These are phyloP conservation scores for Nyctibius grandis DNA, from an alignment of 2,797 vertebrate species.

Conservation along the genomic window DNA sequence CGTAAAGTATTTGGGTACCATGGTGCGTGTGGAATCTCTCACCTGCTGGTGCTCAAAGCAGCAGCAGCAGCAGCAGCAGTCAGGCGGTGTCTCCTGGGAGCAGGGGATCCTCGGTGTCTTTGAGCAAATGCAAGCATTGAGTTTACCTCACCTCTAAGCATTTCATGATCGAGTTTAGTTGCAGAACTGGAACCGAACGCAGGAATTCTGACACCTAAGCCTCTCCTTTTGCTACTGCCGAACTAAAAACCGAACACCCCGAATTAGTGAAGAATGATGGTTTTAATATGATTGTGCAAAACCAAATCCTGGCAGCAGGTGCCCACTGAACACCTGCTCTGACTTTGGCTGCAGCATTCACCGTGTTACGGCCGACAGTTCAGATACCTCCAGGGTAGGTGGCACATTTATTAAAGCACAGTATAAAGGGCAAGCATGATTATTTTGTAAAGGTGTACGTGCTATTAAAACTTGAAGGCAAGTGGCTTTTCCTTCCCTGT, in stretches of 20 bases:
- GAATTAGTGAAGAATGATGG: not conserved
- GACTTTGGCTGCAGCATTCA: not conserved
- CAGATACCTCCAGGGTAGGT: not conserved
- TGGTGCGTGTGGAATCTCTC: not conserved
- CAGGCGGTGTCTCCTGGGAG: not conserved
- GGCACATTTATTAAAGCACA: not conserved
- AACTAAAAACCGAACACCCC: not conserved
- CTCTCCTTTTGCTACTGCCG: not conserved
- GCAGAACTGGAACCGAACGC: not conserved
- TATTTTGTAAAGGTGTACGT: not conserved
- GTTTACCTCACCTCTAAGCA: not conserved
- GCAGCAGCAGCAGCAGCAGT: not conserved
- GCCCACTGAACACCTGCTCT: not conserved
- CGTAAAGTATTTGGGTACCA: accelerated
- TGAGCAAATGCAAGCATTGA: not conserved
- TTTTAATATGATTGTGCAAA: not conserved
- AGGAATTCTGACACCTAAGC: not conserved
- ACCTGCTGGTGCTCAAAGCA: not conserved
- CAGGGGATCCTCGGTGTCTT: not conserved
- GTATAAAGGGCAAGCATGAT: not conserved
- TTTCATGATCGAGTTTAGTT: not conserved
- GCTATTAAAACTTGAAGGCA: not conserved
- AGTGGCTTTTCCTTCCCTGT: not conserved
- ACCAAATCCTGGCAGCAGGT: not conserved
- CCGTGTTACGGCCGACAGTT: not conserved